Evolutionary conservation across 2,888 invertebrate species (phyloP), one percentile per base, ranked within the genome.

Genomic region (Apamea epomidion): DNA sequence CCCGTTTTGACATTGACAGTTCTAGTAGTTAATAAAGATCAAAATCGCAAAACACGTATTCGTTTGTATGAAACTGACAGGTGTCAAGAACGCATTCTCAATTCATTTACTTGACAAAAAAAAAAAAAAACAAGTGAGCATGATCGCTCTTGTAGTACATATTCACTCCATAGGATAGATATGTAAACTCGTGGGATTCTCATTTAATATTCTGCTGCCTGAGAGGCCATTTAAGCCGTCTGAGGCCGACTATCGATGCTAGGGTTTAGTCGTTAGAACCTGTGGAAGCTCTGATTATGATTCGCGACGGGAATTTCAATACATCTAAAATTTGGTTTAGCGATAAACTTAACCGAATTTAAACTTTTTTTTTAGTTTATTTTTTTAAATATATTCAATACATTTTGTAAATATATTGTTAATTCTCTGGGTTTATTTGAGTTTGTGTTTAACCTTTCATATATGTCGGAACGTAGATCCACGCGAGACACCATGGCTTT

Each of bases 161-260:
- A 76, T 74, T 74, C 16, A 60, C 32, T 69, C 48, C 64, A 37
- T 21, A 65, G 16, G 37, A 48, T 80, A 76, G 71, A 71, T 65
- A 72, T 79, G 74, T 78, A 81, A 80, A 74, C 77, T 74, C 37
- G 42, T 81, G 68, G 78, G 79, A 73, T 78, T 81, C 74, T 81
- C 80, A 89, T 89, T 71, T 85, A 84, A 85, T 89, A 87, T 89
- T 88, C 87, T 58, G 74, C 54, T 79, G 77, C 77, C 73, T 81
- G 67, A 67, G 72, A 84, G 79, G 51, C 85, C 78, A 84, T 82
- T 84, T 84, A 84, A 88, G 79, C 85, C 73, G 78, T 69, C 82
- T 82, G 77, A 84, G 79, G 78, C 78, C 79, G 80, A 80, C 80
- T 85, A 82, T 89, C 80, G 87, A 84, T 81, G 76, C 73, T 64